A percentile compares a stretch with the other conserved stretches of the same genome.
Evolutionary conservation across 35 echinoderm and acorn worm species (phyloP).

Genomic region (Heliocidaris erythrogramma): DNA sequence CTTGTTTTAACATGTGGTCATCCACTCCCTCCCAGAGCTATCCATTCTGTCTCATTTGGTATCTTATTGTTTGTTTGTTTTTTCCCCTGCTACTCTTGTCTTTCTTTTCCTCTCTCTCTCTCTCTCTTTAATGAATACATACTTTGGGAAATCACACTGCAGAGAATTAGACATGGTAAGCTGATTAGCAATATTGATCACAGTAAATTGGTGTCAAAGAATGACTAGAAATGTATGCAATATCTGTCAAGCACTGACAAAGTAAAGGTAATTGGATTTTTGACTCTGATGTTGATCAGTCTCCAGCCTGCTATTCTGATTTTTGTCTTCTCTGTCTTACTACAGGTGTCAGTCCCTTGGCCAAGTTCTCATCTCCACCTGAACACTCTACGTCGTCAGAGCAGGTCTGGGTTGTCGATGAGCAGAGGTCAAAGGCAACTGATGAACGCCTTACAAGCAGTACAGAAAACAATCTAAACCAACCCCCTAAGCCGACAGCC

Average conservation of each 20-base stretch:
- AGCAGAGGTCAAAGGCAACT: background rate
- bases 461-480: background rate
- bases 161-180: constrained; percentile 4
- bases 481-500: background rate
- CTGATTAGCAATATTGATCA: background rate
- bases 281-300: background rate
- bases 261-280: background rate
- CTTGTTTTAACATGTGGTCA: background rate
- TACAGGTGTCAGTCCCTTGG: constrained; percentile 10
- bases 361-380: background rate
- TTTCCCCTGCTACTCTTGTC: background rate
- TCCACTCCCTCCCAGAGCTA: background rate
- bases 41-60: background rate
- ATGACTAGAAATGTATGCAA: background rate
- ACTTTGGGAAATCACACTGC: background rate
- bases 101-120: background rate
- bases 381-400: background rate
- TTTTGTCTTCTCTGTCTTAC: background rate
- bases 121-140: background rate
- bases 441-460: background rate
- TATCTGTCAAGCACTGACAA: background rate
- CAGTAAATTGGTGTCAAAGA: background rate
- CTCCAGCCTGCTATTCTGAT: background rate
- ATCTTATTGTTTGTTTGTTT: background rate
- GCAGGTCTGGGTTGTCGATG: constrained; percentile 32